A percentile compares a stretch with the other conserved stretches of the same genome.
Conservation (phyloP, 30 jellyfish, hydroid and myxozoan genomes). For the Aurelia sp. region DNA sequence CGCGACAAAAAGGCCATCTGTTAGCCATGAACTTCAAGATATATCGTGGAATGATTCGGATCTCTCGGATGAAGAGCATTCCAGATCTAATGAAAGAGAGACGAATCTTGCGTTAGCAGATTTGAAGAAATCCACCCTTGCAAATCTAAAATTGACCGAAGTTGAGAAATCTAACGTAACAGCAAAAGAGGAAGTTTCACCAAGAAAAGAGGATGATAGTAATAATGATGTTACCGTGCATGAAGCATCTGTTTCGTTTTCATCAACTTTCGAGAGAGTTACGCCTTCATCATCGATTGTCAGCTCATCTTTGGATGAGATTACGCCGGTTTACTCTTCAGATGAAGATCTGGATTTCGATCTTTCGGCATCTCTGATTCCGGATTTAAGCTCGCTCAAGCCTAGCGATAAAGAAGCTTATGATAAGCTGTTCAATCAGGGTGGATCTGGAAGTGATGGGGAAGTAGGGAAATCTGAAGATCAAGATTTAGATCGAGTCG, state of each 20-base stretch:
- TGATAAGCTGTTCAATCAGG: constrained; percentile 7
- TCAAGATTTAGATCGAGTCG: neutral
- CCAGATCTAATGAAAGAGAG: neutral
- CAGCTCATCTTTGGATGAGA: constrained; percentile 47
- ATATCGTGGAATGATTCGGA: constrained; percentile 51
- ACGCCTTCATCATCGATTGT: constrained; percentile 59
- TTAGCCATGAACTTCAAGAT: neutral
- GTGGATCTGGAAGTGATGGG: neutral
- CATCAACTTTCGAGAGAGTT: constrained; percentile 61
- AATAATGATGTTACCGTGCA: constrained; percentile 1
- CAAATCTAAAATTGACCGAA: neutral
- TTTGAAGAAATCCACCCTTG: constrained; percentile 18
- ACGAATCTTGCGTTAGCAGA: neutral
- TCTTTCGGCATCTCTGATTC: constrained; percentile 51
- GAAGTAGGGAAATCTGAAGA: neutral
- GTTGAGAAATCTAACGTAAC: neutral
- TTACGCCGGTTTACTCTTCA: constrained; percentile 18
- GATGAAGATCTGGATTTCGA: constrained; percentile 48
- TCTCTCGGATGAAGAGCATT: constrained; percentile 19
- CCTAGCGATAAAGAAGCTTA: constrained; percentile 17
- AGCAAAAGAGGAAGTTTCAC: too few relatives aligned
- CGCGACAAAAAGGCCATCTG: neutral
- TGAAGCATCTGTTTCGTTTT: constrained; percentile 42
- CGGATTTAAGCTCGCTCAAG: constrained; percentile 45
- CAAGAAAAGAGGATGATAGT: neutral